Conservation (phyloP, 1,140 invertebrate genomes). For the Bombus breviceps region DNA sequence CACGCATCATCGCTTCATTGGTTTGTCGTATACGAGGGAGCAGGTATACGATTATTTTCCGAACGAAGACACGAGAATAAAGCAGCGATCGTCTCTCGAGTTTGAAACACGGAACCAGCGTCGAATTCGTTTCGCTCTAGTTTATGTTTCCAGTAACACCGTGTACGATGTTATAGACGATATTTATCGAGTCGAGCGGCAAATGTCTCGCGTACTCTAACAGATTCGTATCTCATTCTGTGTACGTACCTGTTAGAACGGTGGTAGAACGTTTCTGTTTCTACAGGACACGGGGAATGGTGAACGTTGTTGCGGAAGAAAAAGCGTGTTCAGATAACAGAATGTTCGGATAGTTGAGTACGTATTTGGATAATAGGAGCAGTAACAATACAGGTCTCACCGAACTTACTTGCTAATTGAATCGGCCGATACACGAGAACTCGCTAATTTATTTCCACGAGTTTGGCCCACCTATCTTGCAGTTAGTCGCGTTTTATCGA, state of each 20-base stretch:
- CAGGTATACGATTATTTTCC: neutral
- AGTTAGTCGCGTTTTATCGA: neutral
- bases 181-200: neutral
- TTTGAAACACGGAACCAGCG: neutral
- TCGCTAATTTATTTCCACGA: constrained; percentile 20
- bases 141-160: neutral
- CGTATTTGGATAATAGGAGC: constrained; percentile 7
- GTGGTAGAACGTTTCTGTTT: neutral
- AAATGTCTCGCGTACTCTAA: too few species aligned
- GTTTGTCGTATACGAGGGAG: neutral
- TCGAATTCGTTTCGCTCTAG: neutral
- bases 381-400: neutral
- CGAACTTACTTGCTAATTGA: constrained; percentile 8
- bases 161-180: neutral
- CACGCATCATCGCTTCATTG: neutral
- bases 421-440: constrained; percentile 1
- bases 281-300: neutral
- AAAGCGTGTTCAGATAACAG: neutral
- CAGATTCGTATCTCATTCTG: constrained; percentile 3
- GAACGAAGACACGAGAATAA: neutral
- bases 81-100: neutral
- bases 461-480: neutral
- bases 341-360: neutral
- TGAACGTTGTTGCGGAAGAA: neutral
- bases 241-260: too few species aligned